phyloP scores from a whole-genome alignment of 2,113 vertebrate species.

The Leptocoma aspasia region DNA sequence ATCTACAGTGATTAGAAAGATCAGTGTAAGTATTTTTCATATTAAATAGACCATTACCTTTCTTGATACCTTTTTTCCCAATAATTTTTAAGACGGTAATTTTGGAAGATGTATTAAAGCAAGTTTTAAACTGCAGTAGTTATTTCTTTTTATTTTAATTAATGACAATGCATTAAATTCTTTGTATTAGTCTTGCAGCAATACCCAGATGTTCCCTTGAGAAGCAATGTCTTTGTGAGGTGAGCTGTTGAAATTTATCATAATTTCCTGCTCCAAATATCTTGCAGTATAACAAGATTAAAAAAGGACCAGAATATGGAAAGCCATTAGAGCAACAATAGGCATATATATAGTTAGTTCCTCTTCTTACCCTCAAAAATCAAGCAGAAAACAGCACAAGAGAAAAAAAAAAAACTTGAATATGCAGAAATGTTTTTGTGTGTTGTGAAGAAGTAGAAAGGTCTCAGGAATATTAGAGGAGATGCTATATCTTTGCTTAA shows the following conservation, averaged over 20 bases:
- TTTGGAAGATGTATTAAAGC: not conserved
- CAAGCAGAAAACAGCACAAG: not conserved
- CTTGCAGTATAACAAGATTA: not conserved
- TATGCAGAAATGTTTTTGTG: not conserved
- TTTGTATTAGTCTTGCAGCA: not conserved
- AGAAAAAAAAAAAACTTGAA: not conserved
- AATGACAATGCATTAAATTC: not conserved
- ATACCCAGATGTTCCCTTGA: not conserved
- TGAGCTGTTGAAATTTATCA: not conserved
- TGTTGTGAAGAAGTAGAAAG: not conserved
- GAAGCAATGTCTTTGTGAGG: not conserved
- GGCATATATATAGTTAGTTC: not conserved
- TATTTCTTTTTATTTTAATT: not conserved
- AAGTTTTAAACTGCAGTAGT: not conserved
- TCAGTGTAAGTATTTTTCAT: not conserved
- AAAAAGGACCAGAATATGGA: not conserved
- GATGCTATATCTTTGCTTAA: not conserved
- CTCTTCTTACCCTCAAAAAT: not conserved
- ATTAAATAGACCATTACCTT: not conserved
- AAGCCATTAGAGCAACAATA: not conserved
- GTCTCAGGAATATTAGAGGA: not conserved
- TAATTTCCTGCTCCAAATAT: not conserved
- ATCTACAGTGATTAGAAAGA: not conserved
- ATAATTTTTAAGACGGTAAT: not conserved
- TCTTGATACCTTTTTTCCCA: not conserved